Conservation (phyloP, 2,113 vertebrate genomes). For the Grammatotria lemairii region DNA sequence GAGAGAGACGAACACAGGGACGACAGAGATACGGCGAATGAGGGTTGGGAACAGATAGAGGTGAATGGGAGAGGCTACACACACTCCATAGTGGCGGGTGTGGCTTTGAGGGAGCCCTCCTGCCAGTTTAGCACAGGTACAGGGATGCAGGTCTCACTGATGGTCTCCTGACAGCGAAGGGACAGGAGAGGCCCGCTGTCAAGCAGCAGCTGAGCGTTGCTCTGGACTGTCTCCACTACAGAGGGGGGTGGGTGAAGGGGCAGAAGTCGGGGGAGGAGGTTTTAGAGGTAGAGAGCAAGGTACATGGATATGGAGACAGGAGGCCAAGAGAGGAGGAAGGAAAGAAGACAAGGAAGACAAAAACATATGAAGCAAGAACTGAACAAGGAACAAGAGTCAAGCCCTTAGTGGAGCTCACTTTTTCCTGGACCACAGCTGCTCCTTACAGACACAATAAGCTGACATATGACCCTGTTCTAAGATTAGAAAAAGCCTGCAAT, state of each 20-base stretch:
- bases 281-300: slow-evolving; percentile 8
- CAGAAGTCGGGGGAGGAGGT: not conserved
- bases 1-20: not conserved
- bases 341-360: slow-evolving; percentile 72
- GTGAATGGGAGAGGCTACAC: slow-evolving; percentile 79
- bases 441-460: not conserved
- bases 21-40: not conserved
- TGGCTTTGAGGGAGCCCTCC: slow-evolving; percentile 81
- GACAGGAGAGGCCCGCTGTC: slow-evolving; percentile 80
- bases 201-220: slow-evolving; percentile 87
- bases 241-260: slow-evolving; percentile 27
- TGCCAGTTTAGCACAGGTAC: slow-evolving; percentile 92
- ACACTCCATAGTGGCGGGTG: slow-evolving; percentile 83
- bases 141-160: slow-evolving; percentile 93
- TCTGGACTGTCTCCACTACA: slow-evolving; percentile 95
- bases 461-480: not conserved
- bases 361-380: slow-evolving; percentile 66
- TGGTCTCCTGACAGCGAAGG: slow-evolving; percentile 83
- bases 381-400: slow-evolving; percentile 43
- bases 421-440: not conserved
- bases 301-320: slow-evolving; percentile 25
- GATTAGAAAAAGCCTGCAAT: not conserved
- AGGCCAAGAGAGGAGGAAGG: slow-evolving; percentile 53
- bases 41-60: slow-evolving; percentile 5
- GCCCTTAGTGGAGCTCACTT: slow-evolving; percentile 21